Conservation (phyloP, 2,113 vertebrate species). For the Eptesicus fuscus region DNA sequence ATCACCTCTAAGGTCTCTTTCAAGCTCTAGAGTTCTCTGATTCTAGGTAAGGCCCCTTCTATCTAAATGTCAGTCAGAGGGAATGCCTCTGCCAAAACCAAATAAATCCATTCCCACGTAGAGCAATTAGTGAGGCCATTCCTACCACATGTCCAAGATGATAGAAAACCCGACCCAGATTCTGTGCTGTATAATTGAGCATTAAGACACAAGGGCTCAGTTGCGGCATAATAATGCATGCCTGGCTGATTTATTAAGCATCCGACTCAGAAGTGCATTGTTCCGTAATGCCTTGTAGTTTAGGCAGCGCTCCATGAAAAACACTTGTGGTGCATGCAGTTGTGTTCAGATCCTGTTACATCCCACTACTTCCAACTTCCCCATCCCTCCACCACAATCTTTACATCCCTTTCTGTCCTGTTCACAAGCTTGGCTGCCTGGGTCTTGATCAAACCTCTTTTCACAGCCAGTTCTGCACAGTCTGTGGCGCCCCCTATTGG, state of each 20-base stretch:
- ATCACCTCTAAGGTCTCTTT: not conserved
- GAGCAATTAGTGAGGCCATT: constrained; percentile 69
- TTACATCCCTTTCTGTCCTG: not conserved
- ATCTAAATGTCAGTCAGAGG: constrained; percentile 37
- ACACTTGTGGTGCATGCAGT: constrained; percentile 37
- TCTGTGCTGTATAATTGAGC: constrained; percentile 73
- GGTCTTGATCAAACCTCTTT: not conserved
- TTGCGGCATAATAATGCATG: constrained; percentile 36
- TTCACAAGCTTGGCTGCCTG: not conserved
- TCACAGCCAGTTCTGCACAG: constrained; percentile 28
- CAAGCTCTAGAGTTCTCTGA: not conserved
- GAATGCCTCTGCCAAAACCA: constrained; percentile 46
- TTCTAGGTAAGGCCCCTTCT: not conserved
- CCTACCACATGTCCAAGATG: constrained; percentile 62
- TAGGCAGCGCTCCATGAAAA: constrained; percentile 62
- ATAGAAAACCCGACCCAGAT: constrained; percentile 73
- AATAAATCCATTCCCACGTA: constrained; percentile 56
- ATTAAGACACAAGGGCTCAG: constrained; percentile 65
- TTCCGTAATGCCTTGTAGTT: constrained; percentile 47
- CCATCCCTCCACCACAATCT: not conserved
- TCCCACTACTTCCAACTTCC: constrained; percentile 40
- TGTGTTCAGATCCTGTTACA: constrained; percentile 70
- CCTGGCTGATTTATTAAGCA: constrained; percentile 75
- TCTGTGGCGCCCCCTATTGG: constrained; percentile 70
- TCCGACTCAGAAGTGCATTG: constrained; percentile 51